Base-by-base conservation (phyloP, 2,113 vertebrate species). In the Phodopus roborovskii region DNA sequence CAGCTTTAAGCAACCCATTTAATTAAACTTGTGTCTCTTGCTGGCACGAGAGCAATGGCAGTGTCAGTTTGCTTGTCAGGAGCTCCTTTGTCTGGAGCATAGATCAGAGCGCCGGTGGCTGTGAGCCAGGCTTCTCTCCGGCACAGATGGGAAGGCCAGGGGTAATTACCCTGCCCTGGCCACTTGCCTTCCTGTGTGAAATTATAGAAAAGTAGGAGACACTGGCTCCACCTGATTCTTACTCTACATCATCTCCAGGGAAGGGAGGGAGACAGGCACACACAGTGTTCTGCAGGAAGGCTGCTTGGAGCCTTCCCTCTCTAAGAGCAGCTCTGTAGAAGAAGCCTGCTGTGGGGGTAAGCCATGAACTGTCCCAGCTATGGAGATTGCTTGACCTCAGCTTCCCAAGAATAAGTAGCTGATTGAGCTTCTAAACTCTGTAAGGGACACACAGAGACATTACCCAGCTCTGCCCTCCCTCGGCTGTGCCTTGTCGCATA, bases 61-160 rank as follows among this genome's bases (percentile, higher is more conserved):
- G 96, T 98, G 97, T 97, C 97, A 98, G 96, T 97, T 96, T 71
- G 92, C 94, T 95, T 98, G 96, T 98, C 98, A 98, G 90, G 95
- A 94, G 92, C 90, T 96, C 92, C 77, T 96, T 77, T 96, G 97
- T 96, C 96, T 92, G 96, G 78, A 96, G 96, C 96, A 96, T 53
- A 95, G 82, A 97, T 91, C 92, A 3, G 95, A 96, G 93, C 74
- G 48, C 88, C 70, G 3, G 8, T 96, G 95, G 96, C 97, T 81
- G 88, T 92, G 85, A 28, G 97, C 95, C 96, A 97, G 86, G 64
- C 89, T 90, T 94, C 70, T 97, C 97, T 97, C 79, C 50, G 95
- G 96, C 84, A 89, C 94, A 97, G 93, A 97, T 97, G 97, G 95
- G 95, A 97, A 98, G 95, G 95, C 97, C 95, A 96, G 96, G 96